phyloP scores from a whole-genome alignment of 2,113 vertebrate genomes.

The Triplophysa rosa region DNA sequence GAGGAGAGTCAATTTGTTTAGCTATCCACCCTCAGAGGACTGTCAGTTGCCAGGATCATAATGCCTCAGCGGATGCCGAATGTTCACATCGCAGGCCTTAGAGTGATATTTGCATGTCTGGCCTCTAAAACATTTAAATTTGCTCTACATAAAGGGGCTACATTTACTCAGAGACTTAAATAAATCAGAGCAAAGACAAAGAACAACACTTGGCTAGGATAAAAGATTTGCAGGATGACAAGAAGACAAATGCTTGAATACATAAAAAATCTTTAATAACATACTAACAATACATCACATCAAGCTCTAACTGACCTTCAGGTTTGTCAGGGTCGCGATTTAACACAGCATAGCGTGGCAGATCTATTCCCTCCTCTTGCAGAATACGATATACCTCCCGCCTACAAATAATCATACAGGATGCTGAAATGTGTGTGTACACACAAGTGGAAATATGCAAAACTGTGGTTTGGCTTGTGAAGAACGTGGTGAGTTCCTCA shows the following conservation, averaged over 20 bases:
- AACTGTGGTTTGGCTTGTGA: not conserved
- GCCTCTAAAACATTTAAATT: conserved; percentile 41
- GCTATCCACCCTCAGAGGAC: not conserved
- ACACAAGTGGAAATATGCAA: not conserved
- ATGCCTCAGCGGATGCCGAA: conserved; percentile 34
- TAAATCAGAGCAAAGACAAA: conserved; percentile 48
- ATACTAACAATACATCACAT: not conserved
- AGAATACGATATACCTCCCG: conserved; percentile 97
- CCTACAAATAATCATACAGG: conserved; percentile 66
- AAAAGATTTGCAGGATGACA: not conserved
- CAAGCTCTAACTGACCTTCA: conserved; percentile 79
- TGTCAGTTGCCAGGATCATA: conserved; percentile 13
- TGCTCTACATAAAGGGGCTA: conserved; percentile 59
- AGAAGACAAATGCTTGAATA: not conserved
- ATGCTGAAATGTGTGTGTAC: conserved; percentile 4
- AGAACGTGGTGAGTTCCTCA: not conserved
- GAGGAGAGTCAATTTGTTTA: not conserved
- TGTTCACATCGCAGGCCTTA: conserved; percentile 42
- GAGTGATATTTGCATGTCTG: conserved; percentile 38
- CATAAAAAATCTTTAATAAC: not conserved
- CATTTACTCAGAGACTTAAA: conserved; percentile 59
- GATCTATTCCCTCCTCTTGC: conserved; percentile 95
- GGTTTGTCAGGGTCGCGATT: conserved; percentile 95
- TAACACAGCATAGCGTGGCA: conserved; percentile 94
- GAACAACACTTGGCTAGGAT: conserved; percentile 36